phyloP scores from a whole-genome alignment of 2,888 invertebrate species.

The Teinopalpus imperialis region DNA sequence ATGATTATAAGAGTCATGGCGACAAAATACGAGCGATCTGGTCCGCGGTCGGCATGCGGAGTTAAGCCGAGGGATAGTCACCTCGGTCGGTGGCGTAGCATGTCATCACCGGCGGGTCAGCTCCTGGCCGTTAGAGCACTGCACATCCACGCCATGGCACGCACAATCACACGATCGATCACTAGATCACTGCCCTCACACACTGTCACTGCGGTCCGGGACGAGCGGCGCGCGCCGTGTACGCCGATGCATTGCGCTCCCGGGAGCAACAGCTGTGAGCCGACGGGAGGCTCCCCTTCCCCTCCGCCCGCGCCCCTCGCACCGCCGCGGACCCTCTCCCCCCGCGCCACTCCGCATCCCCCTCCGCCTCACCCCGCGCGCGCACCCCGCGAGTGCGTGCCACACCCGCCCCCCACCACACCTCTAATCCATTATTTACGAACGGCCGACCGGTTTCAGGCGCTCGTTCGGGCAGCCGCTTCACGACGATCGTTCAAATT shows the following conservation, averaged over 20 bases:
- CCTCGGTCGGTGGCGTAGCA: conserved; percentile 80
- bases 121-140: conserved; percentile 57
- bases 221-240: conserved; percentile 67
- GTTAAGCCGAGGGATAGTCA: conserved; percentile 75
- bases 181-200: conserved; percentile 43
- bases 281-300: conserved; percentile 76
- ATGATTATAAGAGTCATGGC: conserved; percentile 46
- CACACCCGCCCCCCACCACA: conserved; percentile 61
- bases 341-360: conserved; percentile 39
- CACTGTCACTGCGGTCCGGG: conserved; percentile 46
- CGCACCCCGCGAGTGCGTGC: conserved; percentile 68
- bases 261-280: conserved; percentile 73
- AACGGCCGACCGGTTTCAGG: conserved; percentile 79
- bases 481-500: conserved; percentile 76
- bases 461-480: conserved; percentile 70
- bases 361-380: conserved; percentile 29
- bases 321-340: conserved; percentile 37
- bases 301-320: conserved; percentile 40
- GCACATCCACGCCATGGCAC: conserved; percentile 67
- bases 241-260: conserved; percentile 78
- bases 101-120: conserved; percentile 64
- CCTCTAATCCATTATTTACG: conserved; percentile 81
- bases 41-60: conserved; percentile 57
- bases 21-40: conserved; percentile 40
- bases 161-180: conserved; percentile 52